A percentile compares a stretch with the other conserved stretches of the same genome.
Conservation (phyloP, 2,888 invertebrate genomes). For the Dolomedes plantarius region DNA sequence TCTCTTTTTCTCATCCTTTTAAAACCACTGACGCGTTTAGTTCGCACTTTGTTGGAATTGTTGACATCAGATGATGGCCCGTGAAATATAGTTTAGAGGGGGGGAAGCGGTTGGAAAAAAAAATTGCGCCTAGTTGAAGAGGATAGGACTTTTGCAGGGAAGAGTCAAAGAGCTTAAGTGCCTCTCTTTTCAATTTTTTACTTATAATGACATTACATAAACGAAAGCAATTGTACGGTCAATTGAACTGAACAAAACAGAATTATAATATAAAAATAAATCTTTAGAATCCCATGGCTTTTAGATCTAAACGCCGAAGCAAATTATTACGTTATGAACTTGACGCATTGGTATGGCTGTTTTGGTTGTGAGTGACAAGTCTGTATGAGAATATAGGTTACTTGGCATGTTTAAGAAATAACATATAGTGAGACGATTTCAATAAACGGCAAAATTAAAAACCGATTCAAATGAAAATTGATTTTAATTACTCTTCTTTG, state of each 20-base stretch:
- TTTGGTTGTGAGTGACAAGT: too few species aligned
- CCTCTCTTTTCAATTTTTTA: constrained; percentile 4
- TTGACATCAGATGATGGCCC: constrained; percentile 59
- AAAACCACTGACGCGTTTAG: constrained; percentile 48
- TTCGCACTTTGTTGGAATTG: constrained; percentile 63
- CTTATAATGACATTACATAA: neutral
- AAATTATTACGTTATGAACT: neutral
- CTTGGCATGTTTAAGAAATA: too few species aligned
- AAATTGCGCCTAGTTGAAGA: neutral
- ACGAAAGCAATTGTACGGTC: neutral
- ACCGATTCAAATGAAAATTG: too few species aligned
- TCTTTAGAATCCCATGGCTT: neutral
- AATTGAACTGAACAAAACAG: neutral
- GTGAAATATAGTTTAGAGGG: constrained; percentile 47
- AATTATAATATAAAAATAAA: neutral
- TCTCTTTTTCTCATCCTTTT: constrained; percentile 17
- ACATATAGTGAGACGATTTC: too few species aligned
- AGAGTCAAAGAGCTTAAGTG: neutral
- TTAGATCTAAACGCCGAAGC: neutral
- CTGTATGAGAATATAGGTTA: too few species aligned
- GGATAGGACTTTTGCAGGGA: neutral
- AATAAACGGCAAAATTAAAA: too few species aligned
- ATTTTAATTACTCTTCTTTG: too few species aligned
- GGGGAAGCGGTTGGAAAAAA: neutral
- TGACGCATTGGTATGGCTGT: too few species aligned